Percentiles rank a stretch among this genome's conserved stretches.
These are phyloP conservation scores for Rhogogaster chlorosoma DNA, from an alignment of 2,888 invertebrate genomes.

Conservation along the genomic window DNA sequence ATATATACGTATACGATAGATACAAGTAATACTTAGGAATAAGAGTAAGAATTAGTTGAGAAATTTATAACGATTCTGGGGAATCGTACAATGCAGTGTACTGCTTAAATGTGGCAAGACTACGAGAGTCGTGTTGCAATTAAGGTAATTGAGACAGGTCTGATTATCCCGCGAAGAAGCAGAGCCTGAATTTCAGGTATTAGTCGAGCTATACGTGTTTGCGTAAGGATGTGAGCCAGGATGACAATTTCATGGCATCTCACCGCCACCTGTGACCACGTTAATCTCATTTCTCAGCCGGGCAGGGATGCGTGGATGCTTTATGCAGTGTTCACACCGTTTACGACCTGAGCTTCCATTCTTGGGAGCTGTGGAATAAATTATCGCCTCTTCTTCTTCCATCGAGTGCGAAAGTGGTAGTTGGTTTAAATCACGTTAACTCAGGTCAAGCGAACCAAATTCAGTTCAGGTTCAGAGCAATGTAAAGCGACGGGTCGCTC, in stretches of 20 bases:
- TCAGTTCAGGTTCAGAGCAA: not conserved
- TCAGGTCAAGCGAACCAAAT: not conserved
- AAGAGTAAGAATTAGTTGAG: not conserved
- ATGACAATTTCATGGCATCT: slow-evolving; percentile 44
- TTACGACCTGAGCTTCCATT: slow-evolving; percentile 34
- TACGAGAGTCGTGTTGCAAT: not conserved
- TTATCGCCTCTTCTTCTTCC: not conserved
- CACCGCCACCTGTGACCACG: slow-evolving; percentile 41
- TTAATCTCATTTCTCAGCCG: slow-evolving; percentile 46
- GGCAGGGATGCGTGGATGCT: slow-evolving; percentile 44
- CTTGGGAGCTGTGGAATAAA: not conserved
- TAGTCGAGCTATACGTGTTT: not conserved
- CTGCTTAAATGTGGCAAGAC: not conserved
- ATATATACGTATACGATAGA: not conserved
- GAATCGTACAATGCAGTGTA: not conserved
- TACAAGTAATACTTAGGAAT: not conserved
- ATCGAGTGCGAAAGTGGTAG: not conserved
- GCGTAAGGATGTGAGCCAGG: slow-evolving; percentile 17
- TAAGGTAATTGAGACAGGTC: slow-evolving; percentile 19
- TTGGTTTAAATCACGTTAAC: not conserved
- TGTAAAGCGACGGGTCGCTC: not conserved
- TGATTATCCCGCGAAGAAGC: slow-evolving; percentile 19
- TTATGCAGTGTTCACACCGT: slow-evolving; percentile 48
- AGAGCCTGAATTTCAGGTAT: slow-evolving; percentile 2
- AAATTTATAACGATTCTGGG: not conserved